Conservation (phyloP, 2,113 vertebrate species). For the Lethenteron reissneri region DNA sequence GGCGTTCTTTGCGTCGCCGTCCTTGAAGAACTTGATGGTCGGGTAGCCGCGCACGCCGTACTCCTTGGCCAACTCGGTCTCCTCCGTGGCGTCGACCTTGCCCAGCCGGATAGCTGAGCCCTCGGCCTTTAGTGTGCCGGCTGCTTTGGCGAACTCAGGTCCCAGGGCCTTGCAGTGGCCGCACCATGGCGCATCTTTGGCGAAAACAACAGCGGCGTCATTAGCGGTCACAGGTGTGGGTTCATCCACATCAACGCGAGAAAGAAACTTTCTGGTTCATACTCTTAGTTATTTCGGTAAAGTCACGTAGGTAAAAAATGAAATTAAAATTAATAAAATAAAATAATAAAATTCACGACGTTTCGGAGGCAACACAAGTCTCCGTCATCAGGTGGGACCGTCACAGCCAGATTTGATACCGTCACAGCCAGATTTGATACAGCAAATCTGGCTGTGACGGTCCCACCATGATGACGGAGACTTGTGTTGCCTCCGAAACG, state of each 20-base stretch:
- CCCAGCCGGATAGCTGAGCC: conserved; percentile 53
- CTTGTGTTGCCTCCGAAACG: no score
- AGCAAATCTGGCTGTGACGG: no score
- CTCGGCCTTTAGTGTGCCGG: conserved; percentile 47
- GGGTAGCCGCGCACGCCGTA: conserved; percentile 73
- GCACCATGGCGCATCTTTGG: conserved; percentile 80
- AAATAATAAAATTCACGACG: no score
- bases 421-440: no score
- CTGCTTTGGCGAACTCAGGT: conserved; percentile 73
- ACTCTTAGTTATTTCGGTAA: no score
- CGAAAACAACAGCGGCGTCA: background rate
- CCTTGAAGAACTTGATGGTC: conserved; percentile 91
- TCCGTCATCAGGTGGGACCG: no score
- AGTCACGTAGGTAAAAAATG: no score
- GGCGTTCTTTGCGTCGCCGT: conserved; percentile 49
- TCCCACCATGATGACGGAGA: no score
- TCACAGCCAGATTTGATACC: no score
- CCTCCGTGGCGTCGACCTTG: conserved; percentile 86
- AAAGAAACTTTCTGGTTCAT: background rate
- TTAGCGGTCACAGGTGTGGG: background rate
- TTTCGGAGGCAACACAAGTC: no score
- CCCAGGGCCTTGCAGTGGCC: conserved; percentile 90
- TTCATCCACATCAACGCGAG: rapidly evolving
- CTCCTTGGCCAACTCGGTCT: conserved; percentile 67
- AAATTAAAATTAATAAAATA: no score